These are phyloP conservation scores for Porites lobata DNA, from an alignment of 92 coral and sea anemone species.

Conservation along the genomic window DNA sequence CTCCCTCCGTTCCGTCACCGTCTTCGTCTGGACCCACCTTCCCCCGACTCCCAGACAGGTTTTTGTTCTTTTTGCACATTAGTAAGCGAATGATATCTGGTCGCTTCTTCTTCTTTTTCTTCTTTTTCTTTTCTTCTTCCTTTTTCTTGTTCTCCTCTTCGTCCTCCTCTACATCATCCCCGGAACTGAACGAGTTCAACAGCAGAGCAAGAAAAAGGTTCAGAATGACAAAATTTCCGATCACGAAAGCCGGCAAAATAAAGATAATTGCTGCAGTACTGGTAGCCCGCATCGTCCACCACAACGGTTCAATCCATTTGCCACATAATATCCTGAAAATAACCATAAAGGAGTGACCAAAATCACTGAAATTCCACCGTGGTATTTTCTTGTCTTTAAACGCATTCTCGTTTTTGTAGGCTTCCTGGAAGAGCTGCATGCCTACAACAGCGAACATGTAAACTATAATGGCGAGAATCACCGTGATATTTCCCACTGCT, in stretches of 20 bases:
- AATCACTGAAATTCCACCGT: conserved; percentile 94
- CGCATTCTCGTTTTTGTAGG: conserved; percentile 45
- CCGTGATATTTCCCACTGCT: conserved; percentile 97
- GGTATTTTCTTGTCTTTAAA: conserved; percentile 53
- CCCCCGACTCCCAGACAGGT: conserved; percentile 84
- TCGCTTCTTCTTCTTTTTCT: conserved; percentile 69
- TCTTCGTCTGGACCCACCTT: conserved; percentile 94
- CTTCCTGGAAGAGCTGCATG: conserved; percentile 86
- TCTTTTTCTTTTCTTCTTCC: conserved; percentile 72
- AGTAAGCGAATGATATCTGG: conserved; percentile 62
- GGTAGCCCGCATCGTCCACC: conserved; percentile 92
- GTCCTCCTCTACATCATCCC: conserved; percentile 83
- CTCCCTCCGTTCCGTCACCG: conserved; percentile 64
- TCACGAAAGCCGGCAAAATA: conserved; percentile 91
- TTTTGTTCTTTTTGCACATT: conserved; percentile 50
- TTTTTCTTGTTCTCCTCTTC: conserved; percentile 84
- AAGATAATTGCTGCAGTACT: conserved; percentile 77
- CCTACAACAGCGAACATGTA: conserved; percentile 99
- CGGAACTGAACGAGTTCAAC: conserved; percentile 96
- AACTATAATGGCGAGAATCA: conserved; percentile 93
- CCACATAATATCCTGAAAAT: conserved; percentile 97
- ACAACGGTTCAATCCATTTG: conserved; percentile 97
- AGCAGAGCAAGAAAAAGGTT: conserved; percentile 97
- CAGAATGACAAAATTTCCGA: conserved; percentile 96
- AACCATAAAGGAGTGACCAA: conserved; percentile 98